These are phyloP conservation scores for Hylia prasina DNA, from an alignment of 2,113 vertebrate genomes.

Conservation along the genomic window DNA sequence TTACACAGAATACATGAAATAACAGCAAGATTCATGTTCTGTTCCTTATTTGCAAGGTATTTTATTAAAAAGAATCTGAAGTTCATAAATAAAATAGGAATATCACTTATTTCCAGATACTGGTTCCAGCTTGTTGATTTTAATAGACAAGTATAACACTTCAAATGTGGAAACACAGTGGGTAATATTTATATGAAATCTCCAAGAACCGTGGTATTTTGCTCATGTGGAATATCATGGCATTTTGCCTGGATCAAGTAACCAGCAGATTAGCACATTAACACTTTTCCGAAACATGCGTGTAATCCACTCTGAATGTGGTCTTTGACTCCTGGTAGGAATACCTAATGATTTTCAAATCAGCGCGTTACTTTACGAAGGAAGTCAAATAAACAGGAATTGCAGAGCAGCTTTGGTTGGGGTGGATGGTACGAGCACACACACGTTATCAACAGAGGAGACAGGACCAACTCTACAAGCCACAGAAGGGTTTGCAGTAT, in stretches of 20 bases:
- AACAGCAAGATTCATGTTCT: slow-evolving; percentile 31
- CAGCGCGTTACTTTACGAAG: slow-evolving; percentile 54
- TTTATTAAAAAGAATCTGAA: slow-evolving; percentile 47
- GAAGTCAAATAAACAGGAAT: slow-evolving; percentile 50
- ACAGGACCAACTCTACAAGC: neutral
- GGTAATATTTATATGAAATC: slow-evolving; percentile 85
- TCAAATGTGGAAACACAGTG: slow-evolving; percentile 82
- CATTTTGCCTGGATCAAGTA: slow-evolving; percentile 88
- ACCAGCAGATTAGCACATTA: slow-evolving; percentile 98
- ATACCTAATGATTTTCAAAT: slow-evolving; percentile 75
- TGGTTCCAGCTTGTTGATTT: slow-evolving; percentile 75
- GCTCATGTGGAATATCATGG: slow-evolving; percentile 78
- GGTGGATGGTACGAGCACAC: neutral
- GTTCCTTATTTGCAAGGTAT: slow-evolving; percentile 57
- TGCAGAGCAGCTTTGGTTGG: slow-evolving; percentile 14
- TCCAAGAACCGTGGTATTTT: slow-evolving; percentile 75
- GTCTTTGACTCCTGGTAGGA: slow-evolving; percentile 76
- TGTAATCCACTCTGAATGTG: slow-evolving; percentile 78
- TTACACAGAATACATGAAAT: slow-evolving; percentile 46
- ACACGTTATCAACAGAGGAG: neutral
- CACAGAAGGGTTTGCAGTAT: neutral
- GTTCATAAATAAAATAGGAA: slow-evolving; percentile 61
- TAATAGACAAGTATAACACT: slow-evolving; percentile 72
- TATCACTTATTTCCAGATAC: slow-evolving; percentile 59
- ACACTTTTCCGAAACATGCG: slow-evolving; percentile 80